These are phyloP conservation scores for Episyrphus balteatus DNA, from an alignment of 1,140 invertebrate species.

Conservation along the genomic window DNA sequence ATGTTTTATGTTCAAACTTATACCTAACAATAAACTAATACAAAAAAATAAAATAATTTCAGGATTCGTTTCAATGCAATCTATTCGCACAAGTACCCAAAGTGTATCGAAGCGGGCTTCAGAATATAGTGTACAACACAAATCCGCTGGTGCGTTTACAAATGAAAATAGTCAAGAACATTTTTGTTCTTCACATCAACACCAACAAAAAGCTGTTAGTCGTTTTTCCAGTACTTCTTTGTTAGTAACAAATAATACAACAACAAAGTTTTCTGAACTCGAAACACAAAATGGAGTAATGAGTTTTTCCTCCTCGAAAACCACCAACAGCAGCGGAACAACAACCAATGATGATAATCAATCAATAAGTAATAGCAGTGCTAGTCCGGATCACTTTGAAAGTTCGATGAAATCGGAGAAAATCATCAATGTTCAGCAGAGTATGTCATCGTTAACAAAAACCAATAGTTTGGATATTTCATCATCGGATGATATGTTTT, in stretches of 20 bases:
- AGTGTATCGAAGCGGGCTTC: conserved; percentile 48
- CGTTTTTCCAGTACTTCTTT: neutral
- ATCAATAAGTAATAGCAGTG: neutral
- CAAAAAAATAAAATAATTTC: no score
- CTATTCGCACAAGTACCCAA: conserved; percentile 47
- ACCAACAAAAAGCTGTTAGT: neutral
- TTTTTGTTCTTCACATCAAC: conserved; percentile 3
- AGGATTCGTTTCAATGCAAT: conserved; percentile 63
- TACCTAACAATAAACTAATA: no score
- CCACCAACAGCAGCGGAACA: conserved; percentile 4
- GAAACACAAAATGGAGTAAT: no score
- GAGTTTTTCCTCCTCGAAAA: no score
- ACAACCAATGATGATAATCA: conserved; percentile 2
- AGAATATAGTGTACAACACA: conserved; percentile 43
- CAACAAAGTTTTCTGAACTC: neutral
- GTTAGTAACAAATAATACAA: neutral
- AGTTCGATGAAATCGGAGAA: conserved; percentile 3
- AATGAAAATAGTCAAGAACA: neutral
- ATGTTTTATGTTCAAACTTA: no score
- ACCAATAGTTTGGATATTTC: conserved; percentile 7
- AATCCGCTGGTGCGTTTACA: no score
- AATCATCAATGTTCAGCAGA: conserved; percentile 2
- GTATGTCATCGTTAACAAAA: conserved; percentile 1
- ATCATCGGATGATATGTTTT: conserved; percentile 5
- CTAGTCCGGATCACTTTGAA: conserved; percentile 6